phyloP scores from a whole-genome alignment of 2,888 invertebrate genomes.

The Leptinotarsa rubiginosa region DNA sequence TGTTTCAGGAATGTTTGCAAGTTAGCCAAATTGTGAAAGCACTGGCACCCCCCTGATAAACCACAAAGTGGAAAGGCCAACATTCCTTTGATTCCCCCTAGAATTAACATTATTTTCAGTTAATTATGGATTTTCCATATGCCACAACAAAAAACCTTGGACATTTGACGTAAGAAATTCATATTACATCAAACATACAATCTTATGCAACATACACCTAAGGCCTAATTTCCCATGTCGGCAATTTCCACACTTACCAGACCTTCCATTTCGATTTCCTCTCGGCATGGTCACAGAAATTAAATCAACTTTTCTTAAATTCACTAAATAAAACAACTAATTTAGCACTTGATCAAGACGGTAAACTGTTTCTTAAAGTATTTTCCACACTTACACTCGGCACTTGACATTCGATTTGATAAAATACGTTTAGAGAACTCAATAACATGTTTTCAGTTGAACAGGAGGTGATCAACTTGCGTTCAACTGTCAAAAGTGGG shows the following conservation, averaged over 20 bases:
- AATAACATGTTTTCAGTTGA: conserved; percentile 76
- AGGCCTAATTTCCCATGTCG: conserved; percentile 23
- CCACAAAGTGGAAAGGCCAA: not conserved
- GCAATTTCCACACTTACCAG: conserved; percentile 68
- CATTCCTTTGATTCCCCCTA: not conserved
- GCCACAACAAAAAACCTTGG: conserved; percentile 29
- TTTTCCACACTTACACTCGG: conserved; percentile 78
- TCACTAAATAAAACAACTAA: conserved; percentile 71
- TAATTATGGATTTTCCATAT: conserved; percentile 37
- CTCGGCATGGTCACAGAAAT: conserved; percentile 76
- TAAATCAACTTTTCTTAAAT: conserved; percentile 64
- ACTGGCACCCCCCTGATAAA: not conserved
- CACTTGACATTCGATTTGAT: conserved; percentile 79
- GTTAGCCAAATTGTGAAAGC: too few relatives aligned
- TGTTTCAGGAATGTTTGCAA: too few relatives aligned
- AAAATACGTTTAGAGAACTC: conserved; percentile 78
- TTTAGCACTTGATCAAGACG: conserved; percentile 81
- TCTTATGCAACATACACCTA: conserved; percentile 36
- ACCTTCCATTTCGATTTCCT: conserved; percentile 81
- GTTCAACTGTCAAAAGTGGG: conserved; percentile 29
- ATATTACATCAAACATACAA: conserved; percentile 26
- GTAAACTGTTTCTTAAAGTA: conserved; percentile 80
- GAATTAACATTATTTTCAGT: not conserved
- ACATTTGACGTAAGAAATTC: conserved; percentile 36
- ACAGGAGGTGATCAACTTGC: conserved; percentile 59